A percentile compares a stretch with the other conserved stretches of the same genome.
Evolutionary conservation across 1,140 invertebrate species (phyloP).

Genomic region (Neomicropteryx cornuta): DNA sequence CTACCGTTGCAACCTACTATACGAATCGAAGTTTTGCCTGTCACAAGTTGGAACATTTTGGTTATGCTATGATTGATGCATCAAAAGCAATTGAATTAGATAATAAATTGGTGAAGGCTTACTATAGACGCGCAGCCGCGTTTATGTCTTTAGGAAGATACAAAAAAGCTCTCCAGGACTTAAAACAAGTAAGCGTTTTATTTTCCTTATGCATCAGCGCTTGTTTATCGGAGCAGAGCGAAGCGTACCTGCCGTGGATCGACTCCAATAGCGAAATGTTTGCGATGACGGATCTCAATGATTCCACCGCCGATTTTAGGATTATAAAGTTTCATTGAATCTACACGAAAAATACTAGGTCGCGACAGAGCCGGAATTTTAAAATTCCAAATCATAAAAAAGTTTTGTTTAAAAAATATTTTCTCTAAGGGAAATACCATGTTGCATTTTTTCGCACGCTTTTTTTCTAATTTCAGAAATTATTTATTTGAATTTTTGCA

Average conservation of each 20-base stretch:
- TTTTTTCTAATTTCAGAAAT: neutral
- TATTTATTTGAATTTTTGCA: neutral
- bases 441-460: too few relatives aligned
- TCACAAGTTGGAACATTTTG: constrained; percentile 85
- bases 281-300: too few relatives aligned
- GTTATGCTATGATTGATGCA: constrained; percentile 86
- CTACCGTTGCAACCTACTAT: constrained; percentile 73
- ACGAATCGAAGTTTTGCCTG: constrained; percentile 94
- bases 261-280: too few relatives aligned
- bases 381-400: too few relatives aligned
- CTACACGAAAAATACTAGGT: too few relatives aligned
- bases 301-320: too few relatives aligned
- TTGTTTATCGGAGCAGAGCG: too few relatives aligned
- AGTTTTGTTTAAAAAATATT: constrained; percentile 4
- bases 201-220: too few relatives aligned
- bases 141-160: constrained; percentile 97
- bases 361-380: too few relatives aligned
- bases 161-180: constrained; percentile 92
- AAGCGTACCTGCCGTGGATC: too few relatives aligned
- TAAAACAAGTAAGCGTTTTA: constrained; percentile 88
- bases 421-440: too few relatives aligned
- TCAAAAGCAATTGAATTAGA: constrained; percentile 84
- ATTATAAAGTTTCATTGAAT: too few relatives aligned
- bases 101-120: constrained; percentile 84
- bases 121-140: constrained; percentile 89